phyloP scores from a whole-genome alignment of 2,888 invertebrate genomes.

The Sycophila texana region DNA sequence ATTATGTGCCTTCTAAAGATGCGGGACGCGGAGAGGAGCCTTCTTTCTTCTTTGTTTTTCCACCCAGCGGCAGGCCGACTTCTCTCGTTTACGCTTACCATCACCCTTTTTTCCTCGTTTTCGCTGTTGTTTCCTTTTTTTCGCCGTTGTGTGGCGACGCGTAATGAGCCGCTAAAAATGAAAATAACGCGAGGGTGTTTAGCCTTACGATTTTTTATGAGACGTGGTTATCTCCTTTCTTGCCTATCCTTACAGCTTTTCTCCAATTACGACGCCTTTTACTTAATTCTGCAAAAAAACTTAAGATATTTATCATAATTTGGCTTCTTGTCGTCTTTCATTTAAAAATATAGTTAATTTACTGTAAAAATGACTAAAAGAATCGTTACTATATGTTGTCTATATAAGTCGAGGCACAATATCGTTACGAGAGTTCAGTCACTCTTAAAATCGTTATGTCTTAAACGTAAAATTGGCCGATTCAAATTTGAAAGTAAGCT shows the following conservation, averaged over 20 bases:
- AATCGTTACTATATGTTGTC: too few species aligned
- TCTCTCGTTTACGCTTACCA: not conserved
- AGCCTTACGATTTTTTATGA: not conserved
- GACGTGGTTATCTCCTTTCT: not conserved
- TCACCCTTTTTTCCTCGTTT: slow-evolving; percentile 1
- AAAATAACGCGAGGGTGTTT: slow-evolving; percentile 24
- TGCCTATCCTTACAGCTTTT: not conserved
- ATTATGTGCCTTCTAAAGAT: slow-evolving; percentile 1
- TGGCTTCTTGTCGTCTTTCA: too few species aligned
- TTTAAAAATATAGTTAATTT: too few species aligned
- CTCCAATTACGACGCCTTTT: too few species aligned
- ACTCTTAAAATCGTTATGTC: too few species aligned
- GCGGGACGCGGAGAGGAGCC: not conserved
- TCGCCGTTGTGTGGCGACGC: slow-evolving; percentile 24
- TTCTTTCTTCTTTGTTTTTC: slow-evolving; percentile 18
- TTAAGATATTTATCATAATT: not conserved
- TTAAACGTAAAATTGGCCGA: too few species aligned
- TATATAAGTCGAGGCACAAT: too few species aligned
- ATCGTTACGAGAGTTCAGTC: too few species aligned
- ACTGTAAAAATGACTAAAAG: too few species aligned
- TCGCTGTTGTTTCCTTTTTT: slow-evolving; percentile 16
- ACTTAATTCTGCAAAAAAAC: too few species aligned
- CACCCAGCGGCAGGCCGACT: not conserved
- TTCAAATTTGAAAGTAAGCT: too few species aligned
- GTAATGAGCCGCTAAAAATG: slow-evolving; percentile 40